These are phyloP conservation scores for Phanerotoma sp. DNA, from an alignment of 2,888 invertebrate genomes.

Conservation along the genomic window DNA sequence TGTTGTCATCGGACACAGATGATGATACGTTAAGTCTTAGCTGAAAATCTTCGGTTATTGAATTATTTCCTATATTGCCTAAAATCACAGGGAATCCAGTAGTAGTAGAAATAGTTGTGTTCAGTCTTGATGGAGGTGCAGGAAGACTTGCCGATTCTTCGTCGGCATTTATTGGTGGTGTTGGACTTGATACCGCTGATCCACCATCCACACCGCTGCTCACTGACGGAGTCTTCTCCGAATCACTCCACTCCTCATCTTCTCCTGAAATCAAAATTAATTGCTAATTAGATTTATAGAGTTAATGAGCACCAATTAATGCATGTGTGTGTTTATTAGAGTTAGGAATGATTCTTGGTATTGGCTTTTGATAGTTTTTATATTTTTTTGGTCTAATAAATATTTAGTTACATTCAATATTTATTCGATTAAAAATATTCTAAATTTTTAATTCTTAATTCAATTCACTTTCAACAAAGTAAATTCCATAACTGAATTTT, in stretches of 20 bases:
- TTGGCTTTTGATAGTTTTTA: no score
- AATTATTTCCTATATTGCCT: constrained; percentile 23
- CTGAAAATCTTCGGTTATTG: constrained; percentile 48
- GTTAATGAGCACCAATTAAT: no score
- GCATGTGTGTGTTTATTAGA: no score
- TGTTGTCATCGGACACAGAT: constrained; percentile 48
- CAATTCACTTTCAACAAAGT: no score
- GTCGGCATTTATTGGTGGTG: constrained; percentile 45
- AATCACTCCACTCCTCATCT: constrained; percentile 58
- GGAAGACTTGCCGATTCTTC: constrained; percentile 48
- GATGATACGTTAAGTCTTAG: constrained; percentile 41
- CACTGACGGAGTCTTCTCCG: constrained; percentile 55
- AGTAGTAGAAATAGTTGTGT: no score
- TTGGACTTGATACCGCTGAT: constrained; percentile 53
- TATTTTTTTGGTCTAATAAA: no score
- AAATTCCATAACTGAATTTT: no score
- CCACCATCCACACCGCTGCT: constrained; percentile 55
- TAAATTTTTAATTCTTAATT: no score
- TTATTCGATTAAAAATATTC: no score
- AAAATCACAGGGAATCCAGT: constrained; percentile 15
- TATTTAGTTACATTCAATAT: no score
- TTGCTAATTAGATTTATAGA: background rate
- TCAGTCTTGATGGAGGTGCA: constrained; percentile 45
- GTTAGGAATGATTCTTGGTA: no score
- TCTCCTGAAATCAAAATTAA: constrained; percentile 47